Evolutionary conservation across 2,797 vertebrate species (phyloP).

Genomic region (Orestias chungarensis): DNA sequence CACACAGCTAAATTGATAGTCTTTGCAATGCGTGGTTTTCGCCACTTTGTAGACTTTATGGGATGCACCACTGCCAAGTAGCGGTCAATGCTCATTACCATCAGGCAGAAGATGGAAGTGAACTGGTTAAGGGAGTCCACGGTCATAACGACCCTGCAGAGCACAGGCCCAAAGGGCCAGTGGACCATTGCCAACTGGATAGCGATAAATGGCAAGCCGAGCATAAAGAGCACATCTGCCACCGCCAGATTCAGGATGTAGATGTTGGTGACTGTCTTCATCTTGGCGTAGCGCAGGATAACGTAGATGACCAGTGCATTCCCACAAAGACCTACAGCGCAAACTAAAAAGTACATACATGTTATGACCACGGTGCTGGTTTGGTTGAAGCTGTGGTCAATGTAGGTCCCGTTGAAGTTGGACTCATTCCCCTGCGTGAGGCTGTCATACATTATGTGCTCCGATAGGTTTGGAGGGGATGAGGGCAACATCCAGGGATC

Average conservation of each 20-base stretch:
- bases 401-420: slow-evolving; percentile 54
- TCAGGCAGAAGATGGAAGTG: slow-evolving; percentile 97
- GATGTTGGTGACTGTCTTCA: slow-evolving; percentile 98
- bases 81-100: slow-evolving; percentile 94
- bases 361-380: slow-evolving; percentile 92
- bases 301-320: slow-evolving; percentile 96
- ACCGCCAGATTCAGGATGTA: slow-evolving; percentile 98
- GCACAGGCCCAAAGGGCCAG: slow-evolving; percentile 94
- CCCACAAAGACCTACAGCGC: slow-evolving; percentile 89
- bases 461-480: slow-evolving; percentile 73
- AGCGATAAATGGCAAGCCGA: slow-evolving; percentile 93
- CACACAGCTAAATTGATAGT: slow-evolving; percentile 91
- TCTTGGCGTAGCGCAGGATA: slow-evolving; percentile 96
- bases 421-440: slow-evolving; percentile 77
- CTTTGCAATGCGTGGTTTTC: slow-evolving; percentile 91
- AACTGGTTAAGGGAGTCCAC: slow-evolving; percentile 97
- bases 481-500: slow-evolving; percentile 79
- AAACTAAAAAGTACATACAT: slow-evolving; percentile 93
- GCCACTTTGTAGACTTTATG: slow-evolving; percentile 94
- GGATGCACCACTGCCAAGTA: slow-evolving; percentile 97
- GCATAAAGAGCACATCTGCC: slow-evolving; percentile 96
- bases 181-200: slow-evolving; percentile 93
- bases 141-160: slow-evolving; percentile 94
- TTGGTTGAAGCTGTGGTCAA: slow-evolving; percentile 80
- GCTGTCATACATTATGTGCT: slow-evolving; percentile 74